Percentiles rank a stretch among this genome's conserved stretches.
Conservation (phyloP, 2,888 invertebrate genomes). For the Erebia palarica region DNA sequence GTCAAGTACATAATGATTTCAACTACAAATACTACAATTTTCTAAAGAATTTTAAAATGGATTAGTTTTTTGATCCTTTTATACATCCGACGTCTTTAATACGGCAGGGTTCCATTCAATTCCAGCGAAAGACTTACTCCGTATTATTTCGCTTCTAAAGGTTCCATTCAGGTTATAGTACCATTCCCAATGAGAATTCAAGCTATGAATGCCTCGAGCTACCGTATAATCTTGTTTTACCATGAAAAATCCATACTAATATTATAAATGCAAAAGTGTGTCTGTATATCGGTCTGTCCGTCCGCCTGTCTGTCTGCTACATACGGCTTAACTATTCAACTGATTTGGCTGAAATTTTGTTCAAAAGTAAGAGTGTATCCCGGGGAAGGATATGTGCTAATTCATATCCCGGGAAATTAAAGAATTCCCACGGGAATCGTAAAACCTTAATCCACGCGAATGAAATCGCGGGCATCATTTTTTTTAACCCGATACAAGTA, state of each 20-base stretch:
- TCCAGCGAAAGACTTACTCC: conserved; percentile 17
- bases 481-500: no score
- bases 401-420: no score
- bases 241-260: background rate
- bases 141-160: conserved; percentile 16
- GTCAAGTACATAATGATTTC: no score
- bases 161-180: conserved; percentile 16
- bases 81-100: conserved; percentile 4
- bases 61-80: conserved; percentile 14
- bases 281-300: no score
- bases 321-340: no score
- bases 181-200: conserved; percentile 16
- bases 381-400: no score
- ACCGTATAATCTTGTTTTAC: conserved; percentile 5
- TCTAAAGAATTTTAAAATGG: conserved; percentile 5
- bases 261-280: no score
- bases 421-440: background rate
- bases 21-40: background rate
- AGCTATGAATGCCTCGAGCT: conserved; percentile 12
- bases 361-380: no score
- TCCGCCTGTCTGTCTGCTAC: no score
- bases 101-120: conserved; percentile 15
- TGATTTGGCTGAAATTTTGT: no score
- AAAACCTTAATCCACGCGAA: background rate
- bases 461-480: no score